Percentiles rank a stretch among this genome's conserved stretches.
These are phyloP conservation scores for Chloroclystis v-ata DNA, from an alignment of 2,888 invertebrate genomes.

Conservation along the genomic window DNA sequence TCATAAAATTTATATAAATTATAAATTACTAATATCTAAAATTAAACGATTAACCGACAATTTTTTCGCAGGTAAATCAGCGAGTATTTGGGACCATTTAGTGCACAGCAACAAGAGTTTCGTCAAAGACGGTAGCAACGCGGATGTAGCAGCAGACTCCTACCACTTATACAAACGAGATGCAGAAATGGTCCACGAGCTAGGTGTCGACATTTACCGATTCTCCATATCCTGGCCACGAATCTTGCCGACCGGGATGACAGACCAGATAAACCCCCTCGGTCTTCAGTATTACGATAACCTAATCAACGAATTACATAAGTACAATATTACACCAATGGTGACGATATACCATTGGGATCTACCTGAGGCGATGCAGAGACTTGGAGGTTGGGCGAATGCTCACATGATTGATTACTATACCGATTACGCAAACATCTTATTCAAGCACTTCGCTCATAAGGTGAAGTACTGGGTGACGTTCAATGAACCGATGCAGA, in stretches of 20 bases:
- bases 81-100: constrained; percentile 80
- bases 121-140: constrained; percentile 77
- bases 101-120: constrained; percentile 71
- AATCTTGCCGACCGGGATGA: constrained; percentile 83
- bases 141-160: constrained; percentile 83
- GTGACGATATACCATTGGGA: constrained; percentile 86
- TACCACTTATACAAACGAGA: constrained; percentile 82
- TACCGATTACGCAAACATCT: constrained; percentile 80
- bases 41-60: too few relatives aligned
- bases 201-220: constrained; percentile 82
- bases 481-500: constrained; percentile 84
- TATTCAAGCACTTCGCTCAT: constrained; percentile 80
- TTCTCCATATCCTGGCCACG: constrained; percentile 88
- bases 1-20: too few relatives aligned
- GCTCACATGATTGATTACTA: constrained; percentile 81
- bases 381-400: constrained; percentile 83
- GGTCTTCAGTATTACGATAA: constrained; percentile 88
- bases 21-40: too few relatives aligned
- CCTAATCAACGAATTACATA: constrained; percentile 83
- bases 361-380: constrained; percentile 80
- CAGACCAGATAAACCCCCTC: constrained; percentile 80
- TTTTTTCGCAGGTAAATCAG: constrained; percentile 76
- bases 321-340: constrained; percentile 83
- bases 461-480: constrained; percentile 86
- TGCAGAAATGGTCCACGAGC: constrained; percentile 78